Evolutionary conservation across 2,797 vertebrate genomes (phyloP).

Genomic region (Tinamus major): DNA sequence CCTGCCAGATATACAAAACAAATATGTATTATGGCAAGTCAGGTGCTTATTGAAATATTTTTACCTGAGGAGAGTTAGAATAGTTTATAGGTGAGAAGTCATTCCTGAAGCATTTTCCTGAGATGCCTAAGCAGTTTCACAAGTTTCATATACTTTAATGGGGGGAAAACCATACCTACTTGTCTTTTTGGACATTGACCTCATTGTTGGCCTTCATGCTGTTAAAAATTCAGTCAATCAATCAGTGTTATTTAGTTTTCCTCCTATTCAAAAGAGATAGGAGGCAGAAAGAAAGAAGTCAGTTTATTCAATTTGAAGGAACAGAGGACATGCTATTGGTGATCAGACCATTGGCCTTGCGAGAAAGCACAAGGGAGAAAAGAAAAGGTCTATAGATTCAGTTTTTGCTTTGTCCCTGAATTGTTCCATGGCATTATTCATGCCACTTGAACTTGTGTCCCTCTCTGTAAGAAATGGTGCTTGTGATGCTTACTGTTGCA

Average conservation of each 20-base stretch:
- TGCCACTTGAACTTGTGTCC: background rate
- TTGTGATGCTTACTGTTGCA: background rate
- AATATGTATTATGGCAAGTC: background rate
- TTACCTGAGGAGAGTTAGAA: background rate
- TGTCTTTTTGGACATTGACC: background rate
- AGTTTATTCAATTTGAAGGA: background rate
- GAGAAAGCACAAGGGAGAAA: background rate
- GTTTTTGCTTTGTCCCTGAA: background rate
- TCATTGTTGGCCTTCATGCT: background rate
- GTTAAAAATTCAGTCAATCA: background rate
- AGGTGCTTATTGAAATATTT: background rate
- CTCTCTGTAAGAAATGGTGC: background rate
- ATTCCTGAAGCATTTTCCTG: background rate
- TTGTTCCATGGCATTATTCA: background rate
- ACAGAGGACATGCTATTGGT: background rate
- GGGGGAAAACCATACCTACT: background rate
- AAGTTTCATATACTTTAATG: background rate
- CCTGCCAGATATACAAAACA: background rate
- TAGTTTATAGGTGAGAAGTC: background rate
- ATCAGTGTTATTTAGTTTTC: background rate
- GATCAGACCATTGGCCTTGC: background rate
- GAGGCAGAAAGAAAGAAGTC: background rate
- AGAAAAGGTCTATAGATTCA: rapidly evolving
- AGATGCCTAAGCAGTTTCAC: background rate
- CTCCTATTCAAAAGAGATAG: background rate